Evolutionary conservation across 2,113 vertebrate species (phyloP).

Genomic region (Carettochelys insculpta): DNA sequence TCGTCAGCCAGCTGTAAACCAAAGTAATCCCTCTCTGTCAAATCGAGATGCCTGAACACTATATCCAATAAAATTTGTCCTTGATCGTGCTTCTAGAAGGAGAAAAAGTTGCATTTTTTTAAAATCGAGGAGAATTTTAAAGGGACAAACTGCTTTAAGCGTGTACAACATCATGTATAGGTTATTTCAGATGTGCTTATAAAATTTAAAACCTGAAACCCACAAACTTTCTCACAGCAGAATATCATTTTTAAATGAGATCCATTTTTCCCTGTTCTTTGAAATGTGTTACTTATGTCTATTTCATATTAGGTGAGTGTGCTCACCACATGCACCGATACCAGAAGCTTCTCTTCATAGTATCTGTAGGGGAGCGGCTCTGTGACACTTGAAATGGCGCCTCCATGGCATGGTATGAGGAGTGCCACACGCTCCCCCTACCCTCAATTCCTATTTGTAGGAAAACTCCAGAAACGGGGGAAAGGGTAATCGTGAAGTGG

Average conservation of each 20-base stretch:
- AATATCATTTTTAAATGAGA: background rate
- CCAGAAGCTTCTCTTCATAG: too few relatives aligned
- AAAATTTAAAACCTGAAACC: background rate
- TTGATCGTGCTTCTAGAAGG: constrained; percentile 91
- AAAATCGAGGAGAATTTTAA: background rate
- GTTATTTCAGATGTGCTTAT: background rate
- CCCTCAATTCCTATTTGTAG: too few relatives aligned
- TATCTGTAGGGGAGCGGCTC: too few relatives aligned
- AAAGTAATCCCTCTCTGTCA: constrained; percentile 98
- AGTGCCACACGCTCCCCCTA: too few relatives aligned
- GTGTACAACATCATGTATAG: background rate
- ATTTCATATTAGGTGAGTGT: too few relatives aligned
- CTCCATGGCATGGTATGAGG: too few relatives aligned
- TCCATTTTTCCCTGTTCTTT: background rate
- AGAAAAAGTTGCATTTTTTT: constrained; percentile 17
- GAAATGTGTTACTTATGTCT: too few relatives aligned
- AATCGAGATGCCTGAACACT: constrained; percentile 96
- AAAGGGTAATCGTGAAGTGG: too few relatives aligned
- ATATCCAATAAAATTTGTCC: constrained; percentile 93
- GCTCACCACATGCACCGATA: too few relatives aligned
- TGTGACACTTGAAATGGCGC: too few relatives aligned
- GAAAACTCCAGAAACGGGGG: too few relatives aligned
- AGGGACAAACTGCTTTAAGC: background rate
- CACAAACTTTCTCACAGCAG: background rate
- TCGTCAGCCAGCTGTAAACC: constrained; percentile 96